Percentiles rank a stretch among this genome's conserved stretches.
Evolutionary conservation across 2,797 vertebrate genomes (phyloP).

Genomic region (Channa striata): DNA sequence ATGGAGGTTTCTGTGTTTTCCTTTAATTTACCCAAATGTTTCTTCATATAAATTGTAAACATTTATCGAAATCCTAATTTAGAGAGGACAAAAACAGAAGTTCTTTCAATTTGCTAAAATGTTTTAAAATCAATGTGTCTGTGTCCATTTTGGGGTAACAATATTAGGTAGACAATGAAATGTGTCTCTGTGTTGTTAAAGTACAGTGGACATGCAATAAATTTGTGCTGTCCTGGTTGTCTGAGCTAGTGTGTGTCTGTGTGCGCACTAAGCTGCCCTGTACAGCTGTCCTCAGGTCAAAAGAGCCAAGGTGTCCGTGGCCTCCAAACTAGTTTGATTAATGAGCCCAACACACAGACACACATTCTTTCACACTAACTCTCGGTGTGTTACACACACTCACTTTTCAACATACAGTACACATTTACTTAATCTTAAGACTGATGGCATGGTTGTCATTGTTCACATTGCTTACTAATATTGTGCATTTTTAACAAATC

Average conservation of each 20-base stretch:
- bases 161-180: constrained; percentile 9
- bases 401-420: constrained; percentile 10
- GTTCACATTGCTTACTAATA: constrained; percentile 25
- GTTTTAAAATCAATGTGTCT: not conserved
- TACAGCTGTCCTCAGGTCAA: constrained; percentile 66
- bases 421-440: constrained; percentile 28
- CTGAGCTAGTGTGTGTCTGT: constrained; percentile 15
- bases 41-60: not conserved
- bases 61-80: not conserved
- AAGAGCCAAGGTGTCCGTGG: constrained; percentile 61
- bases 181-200: constrained; percentile 14
- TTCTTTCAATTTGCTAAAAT: not conserved
- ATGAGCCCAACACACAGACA: constrained; percentile 59
- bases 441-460: constrained; percentile 10
- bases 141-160: not conserved
- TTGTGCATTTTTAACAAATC: constrained; percentile 7
- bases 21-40: not conserved
- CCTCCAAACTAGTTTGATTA: constrained; percentile 72
- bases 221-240: constrained; percentile 39
- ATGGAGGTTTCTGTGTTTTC: not conserved
- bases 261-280: constrained; percentile 22
- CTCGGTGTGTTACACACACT: constrained; percentile 26
- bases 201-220: constrained; percentile 25
- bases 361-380: constrained; percentile 26
- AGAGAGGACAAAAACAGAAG: constrained; percentile 1